Percentiles rank a stretch among this genome's conserved stretches.
These are phyloP conservation scores for Campaea margaritaria DNA, from an alignment of 2,888 invertebrate genomes.

Conservation along the genomic window DNA sequence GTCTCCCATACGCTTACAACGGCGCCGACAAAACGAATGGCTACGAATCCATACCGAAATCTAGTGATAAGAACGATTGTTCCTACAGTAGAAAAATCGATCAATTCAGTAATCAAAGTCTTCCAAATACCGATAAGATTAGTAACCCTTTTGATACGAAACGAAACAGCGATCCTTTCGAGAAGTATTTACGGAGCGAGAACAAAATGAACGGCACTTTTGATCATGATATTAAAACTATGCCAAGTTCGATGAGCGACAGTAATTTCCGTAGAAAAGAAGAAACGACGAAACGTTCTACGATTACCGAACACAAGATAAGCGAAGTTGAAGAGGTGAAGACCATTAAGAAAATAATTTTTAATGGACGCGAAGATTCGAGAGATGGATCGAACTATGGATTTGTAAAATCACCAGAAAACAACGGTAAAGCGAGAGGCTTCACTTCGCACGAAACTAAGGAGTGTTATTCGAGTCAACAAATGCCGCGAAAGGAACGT, in stretches of 20 bases:
- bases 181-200: constrained; percentile 66
- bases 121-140: constrained; percentile 55
- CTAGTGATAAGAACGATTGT: constrained; percentile 54
- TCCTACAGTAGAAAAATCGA: constrained; percentile 53
- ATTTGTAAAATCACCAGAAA: constrained; percentile 30
- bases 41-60: constrained; percentile 47
- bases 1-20: constrained; percentile 59
- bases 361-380: constrained; percentile 67
- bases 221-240: constrained; percentile 55
- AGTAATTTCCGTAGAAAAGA: constrained; percentile 68
- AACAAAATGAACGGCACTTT: constrained; percentile 59
- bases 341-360: constrained; percentile 76
- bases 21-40: constrained; percentile 56
- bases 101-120: constrained; percentile 53
- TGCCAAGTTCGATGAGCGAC: constrained; percentile 71
- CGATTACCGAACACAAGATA: constrained; percentile 74
- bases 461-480: constrained; percentile 40
- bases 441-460: constrained; percentile 36
- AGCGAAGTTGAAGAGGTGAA: constrained; percentile 79
- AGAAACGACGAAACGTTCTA: constrained; percentile 70
- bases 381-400: constrained; percentile 40
- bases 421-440: constrained; percentile 35
- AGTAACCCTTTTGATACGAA: constrained; percentile 73
- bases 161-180: constrained; percentile 71
- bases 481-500: constrained; percentile 49